Evolutionary conservation across 2,113 vertebrate species (phyloP).

Genomic region (Chaetorhynchus papuensis): DNA sequence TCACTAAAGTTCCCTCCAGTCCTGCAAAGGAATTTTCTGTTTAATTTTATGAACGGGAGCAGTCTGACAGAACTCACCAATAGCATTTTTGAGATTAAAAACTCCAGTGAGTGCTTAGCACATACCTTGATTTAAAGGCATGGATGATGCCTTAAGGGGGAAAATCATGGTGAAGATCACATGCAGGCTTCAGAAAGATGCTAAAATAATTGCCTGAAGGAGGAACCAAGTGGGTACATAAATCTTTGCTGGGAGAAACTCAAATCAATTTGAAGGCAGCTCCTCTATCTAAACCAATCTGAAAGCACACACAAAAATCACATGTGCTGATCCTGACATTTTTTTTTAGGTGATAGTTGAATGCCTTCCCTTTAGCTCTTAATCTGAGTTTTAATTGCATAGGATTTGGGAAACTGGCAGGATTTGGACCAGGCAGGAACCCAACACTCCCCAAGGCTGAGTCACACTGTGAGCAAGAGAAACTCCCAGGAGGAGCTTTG

Average conservation of each 20-base stretch:
- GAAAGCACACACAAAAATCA: not conserved
- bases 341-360: not conserved
- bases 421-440: not conserved
- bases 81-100: not conserved
- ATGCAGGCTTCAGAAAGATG: not conserved
- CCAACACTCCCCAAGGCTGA: not conserved
- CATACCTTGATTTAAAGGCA: not conserved
- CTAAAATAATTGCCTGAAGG: not conserved
- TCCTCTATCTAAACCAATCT: not conserved
- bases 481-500: not conserved
- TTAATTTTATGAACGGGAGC: not conserved
- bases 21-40: not conserved
- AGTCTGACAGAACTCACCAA: not conserved
- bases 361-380: not conserved
- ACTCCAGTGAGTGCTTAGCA: not conserved
- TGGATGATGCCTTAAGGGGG: not conserved
- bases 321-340: not conserved
- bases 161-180: not conserved
- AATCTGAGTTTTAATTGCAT: not conserved
- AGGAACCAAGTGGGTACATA: not conserved
- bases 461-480: not conserved
- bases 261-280: not conserved
- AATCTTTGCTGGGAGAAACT: not conserved
- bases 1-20: not conserved
- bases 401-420: not conserved